A percentile compares a stretch with the other conserved stretches of the same genome.
These are phyloP conservation scores for Eupelmus urozonus DNA, from an alignment of 2,888 invertebrate genomes.

Conservation along the genomic window DNA sequence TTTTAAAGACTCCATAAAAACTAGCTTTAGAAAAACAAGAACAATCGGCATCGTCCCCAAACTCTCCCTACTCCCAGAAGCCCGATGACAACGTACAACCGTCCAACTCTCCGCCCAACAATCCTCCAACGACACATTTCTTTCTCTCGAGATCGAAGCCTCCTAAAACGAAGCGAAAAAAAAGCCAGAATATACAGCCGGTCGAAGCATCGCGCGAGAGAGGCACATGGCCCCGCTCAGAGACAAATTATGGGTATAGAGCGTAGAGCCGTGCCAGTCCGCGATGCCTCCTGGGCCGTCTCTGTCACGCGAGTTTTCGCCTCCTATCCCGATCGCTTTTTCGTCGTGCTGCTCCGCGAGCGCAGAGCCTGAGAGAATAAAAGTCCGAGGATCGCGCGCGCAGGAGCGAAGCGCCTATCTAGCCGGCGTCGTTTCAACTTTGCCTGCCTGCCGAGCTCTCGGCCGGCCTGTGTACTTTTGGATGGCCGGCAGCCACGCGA, in stretches of 20 bases:
- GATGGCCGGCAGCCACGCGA: constrained; percentile 63
- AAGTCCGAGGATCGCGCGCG: neutral
- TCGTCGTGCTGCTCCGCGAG: neutral
- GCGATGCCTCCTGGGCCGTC: constrained; percentile 76
- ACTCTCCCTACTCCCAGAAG: no score
- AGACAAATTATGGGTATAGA: constrained; percentile 72
- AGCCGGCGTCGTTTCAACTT: constrained; percentile 46
- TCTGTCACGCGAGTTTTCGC: constrained; percentile 74
- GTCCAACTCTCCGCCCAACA: no score
- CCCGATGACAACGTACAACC: no score
- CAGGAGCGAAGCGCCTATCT: constrained; percentile 15
- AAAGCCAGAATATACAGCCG: no score
- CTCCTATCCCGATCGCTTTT: no score
- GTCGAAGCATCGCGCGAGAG: neutral
- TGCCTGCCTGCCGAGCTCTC: constrained; percentile 37
- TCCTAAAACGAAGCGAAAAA: no score
- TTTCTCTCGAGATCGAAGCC: no score
- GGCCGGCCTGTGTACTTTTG: neutral
- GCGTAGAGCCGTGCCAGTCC: constrained; percentile 77
- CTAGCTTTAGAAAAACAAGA: no score
- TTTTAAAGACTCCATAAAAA: no score
- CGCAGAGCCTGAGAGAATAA: constrained; percentile 49
- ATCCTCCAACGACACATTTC: no score
- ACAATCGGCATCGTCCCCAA: no score
- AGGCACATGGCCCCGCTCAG: neutral